phyloP scores from a whole-genome alignment of 2,797 vertebrate genomes.

The Balearica regulorum region DNA sequence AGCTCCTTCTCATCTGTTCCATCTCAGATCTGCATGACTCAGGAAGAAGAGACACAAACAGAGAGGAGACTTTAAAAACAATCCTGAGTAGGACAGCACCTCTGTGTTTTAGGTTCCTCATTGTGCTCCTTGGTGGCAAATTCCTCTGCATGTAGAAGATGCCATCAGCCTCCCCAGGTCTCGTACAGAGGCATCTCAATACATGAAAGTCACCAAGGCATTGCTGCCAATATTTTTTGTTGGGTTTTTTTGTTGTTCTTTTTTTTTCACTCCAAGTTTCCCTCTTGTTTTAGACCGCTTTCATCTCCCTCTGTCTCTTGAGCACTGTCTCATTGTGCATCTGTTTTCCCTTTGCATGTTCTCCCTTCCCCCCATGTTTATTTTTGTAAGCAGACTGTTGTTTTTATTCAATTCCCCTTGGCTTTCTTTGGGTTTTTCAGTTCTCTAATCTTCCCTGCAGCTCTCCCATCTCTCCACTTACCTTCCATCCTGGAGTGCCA shows the following conservation, averaged over 20 bases:
- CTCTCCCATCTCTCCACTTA: background rate
- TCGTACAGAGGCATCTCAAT: background rate
- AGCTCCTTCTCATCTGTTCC: background rate
- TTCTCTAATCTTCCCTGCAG: slow-evolving; percentile 48
- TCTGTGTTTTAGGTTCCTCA: background rate
- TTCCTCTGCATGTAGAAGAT: background rate
- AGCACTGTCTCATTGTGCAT: slow-evolving; percentile 36
- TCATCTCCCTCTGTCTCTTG: background rate
- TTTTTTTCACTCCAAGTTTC: background rate
- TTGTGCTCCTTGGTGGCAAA: background rate
- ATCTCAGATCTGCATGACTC: background rate
- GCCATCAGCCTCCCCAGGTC: background rate
- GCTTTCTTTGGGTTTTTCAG: slow-evolving; percentile 48
- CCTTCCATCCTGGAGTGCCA: background rate
- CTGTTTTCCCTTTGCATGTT: slow-evolving; percentile 67
- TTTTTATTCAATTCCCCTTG: slow-evolving; percentile 54
- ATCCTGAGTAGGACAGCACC: background rate
- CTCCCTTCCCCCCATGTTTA: slow-evolving; percentile 57
- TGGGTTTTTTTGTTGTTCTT: background rate
- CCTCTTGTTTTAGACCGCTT: background rate
- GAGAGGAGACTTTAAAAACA: background rate
- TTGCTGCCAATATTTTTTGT: background rate
- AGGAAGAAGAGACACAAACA: background rate
- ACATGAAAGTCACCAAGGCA: background rate
- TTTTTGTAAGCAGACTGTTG: slow-evolving; percentile 58